Evolutionary conservation across 2,797 vertebrate genomes (phyloP).

Genomic region (Aplochiton taeniatus): DNA sequence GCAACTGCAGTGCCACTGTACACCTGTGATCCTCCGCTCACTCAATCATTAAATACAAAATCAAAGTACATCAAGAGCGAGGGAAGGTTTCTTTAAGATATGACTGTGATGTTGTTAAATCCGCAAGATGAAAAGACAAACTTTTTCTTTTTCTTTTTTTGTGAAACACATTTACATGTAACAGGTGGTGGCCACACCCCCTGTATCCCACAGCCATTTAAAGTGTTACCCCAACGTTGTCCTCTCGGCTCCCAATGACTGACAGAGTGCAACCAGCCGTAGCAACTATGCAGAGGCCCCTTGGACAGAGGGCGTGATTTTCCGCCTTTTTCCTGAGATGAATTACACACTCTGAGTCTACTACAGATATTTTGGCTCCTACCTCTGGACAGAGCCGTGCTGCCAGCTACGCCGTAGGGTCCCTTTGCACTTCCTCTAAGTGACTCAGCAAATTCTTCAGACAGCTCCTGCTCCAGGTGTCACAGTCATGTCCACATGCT

Average conservation of each 20-base stretch:
- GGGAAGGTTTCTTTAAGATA: no score
- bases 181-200: conserved; percentile 6
- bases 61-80: not conserved
- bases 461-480: conserved; percentile 35
- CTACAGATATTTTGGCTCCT: not conserved
- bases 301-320: conserved; percentile 18
- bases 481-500: conserved; percentile 7
- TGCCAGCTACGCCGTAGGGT: not conserved
- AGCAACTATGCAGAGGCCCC: conserved; percentile 38
- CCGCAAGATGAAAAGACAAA: no score
- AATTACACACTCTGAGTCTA: conserved; percentile 29
- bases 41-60: conserved; percentile 15
- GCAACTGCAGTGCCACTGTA: conserved; percentile 9
- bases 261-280: conserved; percentile 39
- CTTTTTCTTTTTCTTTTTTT: no score
- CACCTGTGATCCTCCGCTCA: conserved; percentile 12
- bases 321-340: conserved; percentile 14
- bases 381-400: not conserved
- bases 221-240: not conserved
- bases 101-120: no score
- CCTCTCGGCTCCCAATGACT: conserved; percentile 27
- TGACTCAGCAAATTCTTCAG: conserved; percentile 6
- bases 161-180: not conserved
- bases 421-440: not conserved
- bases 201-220: not conserved